Evolutionary conservation across 2,113 vertebrate genomes (phyloP).

Genomic region (Sphyrna mokarran): DNA sequence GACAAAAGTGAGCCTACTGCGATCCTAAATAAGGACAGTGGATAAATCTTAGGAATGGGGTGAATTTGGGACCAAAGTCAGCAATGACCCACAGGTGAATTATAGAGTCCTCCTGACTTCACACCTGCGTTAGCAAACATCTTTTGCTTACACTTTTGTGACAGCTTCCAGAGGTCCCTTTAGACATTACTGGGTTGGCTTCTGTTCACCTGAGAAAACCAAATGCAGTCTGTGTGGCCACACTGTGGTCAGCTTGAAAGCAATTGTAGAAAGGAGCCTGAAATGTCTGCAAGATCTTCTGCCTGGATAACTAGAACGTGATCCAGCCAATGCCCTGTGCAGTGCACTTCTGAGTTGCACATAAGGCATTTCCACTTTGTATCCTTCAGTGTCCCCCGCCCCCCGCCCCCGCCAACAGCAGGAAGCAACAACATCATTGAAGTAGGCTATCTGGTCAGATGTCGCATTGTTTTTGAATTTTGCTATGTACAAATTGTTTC

Average conservation of each 20-base stretch:
- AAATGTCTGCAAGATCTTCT: too few species aligned
- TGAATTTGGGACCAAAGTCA: not conserved
- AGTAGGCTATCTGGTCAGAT: not conserved
- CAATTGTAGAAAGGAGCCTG: not conserved
- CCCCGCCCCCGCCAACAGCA: too few species aligned
- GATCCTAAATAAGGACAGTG: not conserved
- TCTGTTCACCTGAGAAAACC: not conserved
- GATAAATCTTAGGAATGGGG: not conserved
- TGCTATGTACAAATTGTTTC: not conserved
- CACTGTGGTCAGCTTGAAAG: not conserved
- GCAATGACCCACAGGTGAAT: not conserved
- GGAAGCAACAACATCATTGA: not conserved
- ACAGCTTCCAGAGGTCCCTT: not conserved
- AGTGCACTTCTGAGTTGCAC: too few species aligned
- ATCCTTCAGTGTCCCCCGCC: not conserved
- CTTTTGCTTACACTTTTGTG: not conserved
- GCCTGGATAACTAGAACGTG: too few species aligned
- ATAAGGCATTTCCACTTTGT: too few species aligned
- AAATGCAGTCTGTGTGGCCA: not conserved
- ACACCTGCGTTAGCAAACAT: not conserved
- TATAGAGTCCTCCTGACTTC: not conserved
- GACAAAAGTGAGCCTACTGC: not conserved
- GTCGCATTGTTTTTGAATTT: not conserved
- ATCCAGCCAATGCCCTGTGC: too few species aligned
- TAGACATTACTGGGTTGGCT: not conserved